Evolutionary conservation across 2,888 invertebrate genomes (phyloP).

Genomic region (Cheilosia urbana): DNA sequence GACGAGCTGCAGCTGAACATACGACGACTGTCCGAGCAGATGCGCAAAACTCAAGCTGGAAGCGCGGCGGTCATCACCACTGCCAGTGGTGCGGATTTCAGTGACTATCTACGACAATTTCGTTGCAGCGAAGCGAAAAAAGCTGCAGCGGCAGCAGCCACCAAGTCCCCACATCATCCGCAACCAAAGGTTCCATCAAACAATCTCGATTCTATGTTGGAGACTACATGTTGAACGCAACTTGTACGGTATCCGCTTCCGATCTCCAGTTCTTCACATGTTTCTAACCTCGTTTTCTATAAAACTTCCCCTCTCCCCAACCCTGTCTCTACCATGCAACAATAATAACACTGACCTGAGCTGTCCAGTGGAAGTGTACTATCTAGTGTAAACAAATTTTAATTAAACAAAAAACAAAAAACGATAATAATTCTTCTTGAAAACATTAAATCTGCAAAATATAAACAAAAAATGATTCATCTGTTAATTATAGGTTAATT

Average conservation of each 20-base stretch:
- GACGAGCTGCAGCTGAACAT: constrained; percentile 82
- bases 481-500: constrained; percentile 74
- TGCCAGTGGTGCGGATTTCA: constrained; percentile 77
- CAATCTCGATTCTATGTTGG: constrained; percentile 81
- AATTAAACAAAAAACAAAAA: constrained; percentile 34
- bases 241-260: constrained; percentile 33
- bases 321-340: constrained; percentile 7
- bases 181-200: constrained; percentile 76
- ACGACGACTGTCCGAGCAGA: constrained; percentile 82
- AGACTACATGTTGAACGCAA: constrained; percentile 82
- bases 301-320: background rate
- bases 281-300: constrained; percentile 8
- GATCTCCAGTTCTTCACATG: constrained; percentile 24
- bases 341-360: constrained; percentile 9
- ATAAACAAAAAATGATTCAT: constrained; percentile 61
- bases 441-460: constrained; percentile 63
- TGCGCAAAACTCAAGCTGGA: constrained; percentile 76
- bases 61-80: constrained; percentile 75
- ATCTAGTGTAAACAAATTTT: constrained; percentile 63
- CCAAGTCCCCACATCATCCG: constrained; percentile 69
- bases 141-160: constrained; percentile 67
- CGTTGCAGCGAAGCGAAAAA: constrained; percentile 78
- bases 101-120: constrained; percentile 78
- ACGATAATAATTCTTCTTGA: constrained; percentile 73
- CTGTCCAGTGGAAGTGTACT: constrained; percentile 61